Evolutionary conservation across 2,888 invertebrate species (phyloP), one percentile per base, ranked within the genome.

Genomic region (Uloborus plumipes): DNA sequence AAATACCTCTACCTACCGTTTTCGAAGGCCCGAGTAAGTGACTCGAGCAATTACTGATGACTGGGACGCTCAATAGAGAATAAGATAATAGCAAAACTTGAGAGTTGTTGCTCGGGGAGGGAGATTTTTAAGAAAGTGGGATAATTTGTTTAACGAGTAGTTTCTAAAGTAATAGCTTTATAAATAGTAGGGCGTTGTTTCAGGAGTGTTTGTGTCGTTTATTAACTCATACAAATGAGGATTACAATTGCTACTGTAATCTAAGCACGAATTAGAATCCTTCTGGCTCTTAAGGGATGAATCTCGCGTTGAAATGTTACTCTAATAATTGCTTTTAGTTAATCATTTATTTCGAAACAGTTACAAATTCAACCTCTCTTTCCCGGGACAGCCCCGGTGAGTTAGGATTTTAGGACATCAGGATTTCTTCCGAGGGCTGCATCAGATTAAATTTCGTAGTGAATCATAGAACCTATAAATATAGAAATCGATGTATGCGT

Each of bases 1-100:
- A 81, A 81, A 74, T 81, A 65, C 73, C 67, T 64, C 67, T 80
- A 73, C 74, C 70, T 81, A 81, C 74, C 80, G 74, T 81, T 81
- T 74, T 69, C 16, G 65, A 71, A 59, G 49, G 69, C 18, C 53
- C 31, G 20, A 55, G 62, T 74, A 74, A 81, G 74, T 81, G 69
- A 22, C 55, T 67, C 22, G 31, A 62, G 74, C 80, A 74, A 81
- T 70, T 80, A 80, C 73, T 51, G 20, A 78, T 66, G 53, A 53
- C 66, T 72, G 66, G 58, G 59, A 58, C 51, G 47, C n/a, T 51
- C 51, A 66, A 50, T 55, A 73, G 26, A 73, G 59, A 79, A 67
- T 61, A 62, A 39, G 39, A 62, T 65, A 65, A 67, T 73, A 73
- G 59, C 69, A 50, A 55, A 80, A 80, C 67, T 69, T 67, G 59